phyloP scores from a whole-genome alignment of 2,888 invertebrate species.

The Euplexia lucipara region DNA sequence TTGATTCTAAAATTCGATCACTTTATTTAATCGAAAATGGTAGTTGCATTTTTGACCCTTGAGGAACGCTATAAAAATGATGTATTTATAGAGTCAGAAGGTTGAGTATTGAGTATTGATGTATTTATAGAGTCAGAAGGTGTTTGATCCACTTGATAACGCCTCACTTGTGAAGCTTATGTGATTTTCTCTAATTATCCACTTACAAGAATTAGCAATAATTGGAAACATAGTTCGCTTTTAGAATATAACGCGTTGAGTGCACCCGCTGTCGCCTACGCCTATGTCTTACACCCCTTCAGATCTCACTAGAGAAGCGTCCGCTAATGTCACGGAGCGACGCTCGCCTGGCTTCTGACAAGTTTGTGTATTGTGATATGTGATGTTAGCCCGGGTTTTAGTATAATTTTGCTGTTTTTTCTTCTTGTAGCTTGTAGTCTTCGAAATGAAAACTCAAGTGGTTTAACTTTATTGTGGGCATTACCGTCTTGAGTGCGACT shows the following conservation, averaged over 20 bases:
- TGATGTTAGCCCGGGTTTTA: slow-evolving; percentile 7
- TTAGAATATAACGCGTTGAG: not conserved
- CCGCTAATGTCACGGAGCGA: slow-evolving; percentile 62
- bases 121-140: too few species aligned
- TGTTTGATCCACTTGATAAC: too few species aligned
- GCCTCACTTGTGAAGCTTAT: too few species aligned
- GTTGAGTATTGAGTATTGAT: too few species aligned
- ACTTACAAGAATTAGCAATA: too few species aligned
- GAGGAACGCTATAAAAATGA: too few species aligned
- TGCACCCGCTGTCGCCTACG: not conserved
- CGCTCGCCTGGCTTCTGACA: slow-evolving; percentile 45
- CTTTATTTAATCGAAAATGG: too few species aligned
- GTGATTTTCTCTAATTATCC: too few species aligned
- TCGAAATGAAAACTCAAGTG: not conserved
- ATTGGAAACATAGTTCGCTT: too few species aligned
- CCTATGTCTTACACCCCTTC: slow-evolving; percentile 10
- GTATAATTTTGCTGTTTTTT: slow-evolving; percentile 19
- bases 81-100: too few species aligned
- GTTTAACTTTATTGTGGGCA: not conserved
- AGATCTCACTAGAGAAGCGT: slow-evolving; percentile 33
- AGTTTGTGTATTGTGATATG: slow-evolving; percentile 40
- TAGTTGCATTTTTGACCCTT: too few species aligned
- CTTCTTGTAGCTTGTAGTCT: not conserved
- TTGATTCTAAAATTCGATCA: too few species aligned
- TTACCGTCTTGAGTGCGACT: not conserved